Conservation (phyloP, 2,888 invertebrate species). For the Acleris emargana region DNA sequence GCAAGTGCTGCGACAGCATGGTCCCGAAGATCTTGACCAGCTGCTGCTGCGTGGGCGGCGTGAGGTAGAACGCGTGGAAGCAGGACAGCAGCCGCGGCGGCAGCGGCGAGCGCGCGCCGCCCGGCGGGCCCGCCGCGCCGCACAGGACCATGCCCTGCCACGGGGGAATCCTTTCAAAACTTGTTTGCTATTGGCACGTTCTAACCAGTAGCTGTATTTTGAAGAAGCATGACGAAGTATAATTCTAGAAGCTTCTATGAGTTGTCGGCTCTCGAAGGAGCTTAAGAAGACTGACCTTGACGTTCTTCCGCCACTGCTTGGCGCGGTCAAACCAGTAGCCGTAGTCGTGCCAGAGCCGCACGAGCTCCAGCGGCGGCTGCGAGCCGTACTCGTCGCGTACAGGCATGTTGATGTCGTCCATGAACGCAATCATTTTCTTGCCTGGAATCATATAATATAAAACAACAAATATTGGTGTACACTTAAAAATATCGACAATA, state of each 20-base stretch:
- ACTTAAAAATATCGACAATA: too few species aligned
- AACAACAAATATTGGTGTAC: neutral
- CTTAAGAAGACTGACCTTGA: constrained; percentile 79
- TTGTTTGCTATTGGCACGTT: constrained; percentile 86
- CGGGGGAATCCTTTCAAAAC: too few species aligned
- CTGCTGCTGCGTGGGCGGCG: constrained; percentile 88
- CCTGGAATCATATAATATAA: constrained; percentile 50
- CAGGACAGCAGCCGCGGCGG: constrained; percentile 90
- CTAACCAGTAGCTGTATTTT: constrained; percentile 93
- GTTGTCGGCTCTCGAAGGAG: too few species aligned
- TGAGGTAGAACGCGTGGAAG: constrained; percentile 89
- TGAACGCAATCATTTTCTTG: constrained; percentile 92
- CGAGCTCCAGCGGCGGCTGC: constrained; percentile 93
- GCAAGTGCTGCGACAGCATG: constrained; percentile 91
- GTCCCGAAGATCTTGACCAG: constrained; percentile 92
- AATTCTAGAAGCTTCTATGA: too few species aligned
- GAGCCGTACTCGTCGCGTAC: constrained; percentile 94
- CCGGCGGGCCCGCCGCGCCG: constrained; percentile 93
- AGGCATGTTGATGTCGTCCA: constrained; percentile 98
- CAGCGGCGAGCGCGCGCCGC: constrained; percentile 92
- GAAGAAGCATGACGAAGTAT: too few species aligned
- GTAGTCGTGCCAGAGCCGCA: constrained; percentile 94
- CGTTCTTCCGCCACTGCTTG: constrained; percentile 90
- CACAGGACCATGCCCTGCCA: constrained; percentile 89
- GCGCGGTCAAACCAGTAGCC: constrained; percentile 94